A percentile compares a stretch with the other conserved stretches of the same genome.
phyloP scores from a whole-genome alignment of 1,140 invertebrate species.

The Conus ventricosus region DNA sequence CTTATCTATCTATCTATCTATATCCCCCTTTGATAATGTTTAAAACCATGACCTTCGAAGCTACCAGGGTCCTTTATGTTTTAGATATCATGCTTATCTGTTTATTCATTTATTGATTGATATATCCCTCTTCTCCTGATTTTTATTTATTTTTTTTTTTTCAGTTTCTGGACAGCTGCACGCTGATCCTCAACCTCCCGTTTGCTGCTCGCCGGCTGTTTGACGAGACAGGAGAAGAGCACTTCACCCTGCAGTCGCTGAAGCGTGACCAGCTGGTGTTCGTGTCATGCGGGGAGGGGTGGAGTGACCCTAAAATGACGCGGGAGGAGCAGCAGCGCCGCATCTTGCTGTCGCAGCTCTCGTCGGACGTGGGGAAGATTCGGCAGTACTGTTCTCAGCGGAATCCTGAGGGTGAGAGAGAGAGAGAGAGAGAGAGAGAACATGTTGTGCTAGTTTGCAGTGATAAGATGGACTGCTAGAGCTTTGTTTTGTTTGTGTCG shows the following conservation, averaged over 20 bases:
- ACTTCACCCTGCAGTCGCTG: slow-evolving; percentile 66
- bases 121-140: background rate
- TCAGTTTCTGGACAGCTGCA: slow-evolving; percentile 73
- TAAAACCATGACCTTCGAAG: too few relatives aligned
- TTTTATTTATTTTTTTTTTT: slow-evolving; percentile 23
- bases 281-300: slow-evolving; percentile 72
- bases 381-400: slow-evolving; percentile 67
- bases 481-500: too few relatives aligned
- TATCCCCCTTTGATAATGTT: too few relatives aligned
- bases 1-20: too few relatives aligned
- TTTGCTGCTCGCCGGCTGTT: slow-evolving; percentile 73
- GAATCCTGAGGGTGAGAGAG: slow-evolving; percentile 66
- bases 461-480: too few relatives aligned
- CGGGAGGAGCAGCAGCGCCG: slow-evolving; percentile 70
- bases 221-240: slow-evolving; percentile 71
- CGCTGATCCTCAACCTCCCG: slow-evolving; percentile 68
- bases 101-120: too few relatives aligned
- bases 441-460: background rate
- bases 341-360: slow-evolving; percentile 67
- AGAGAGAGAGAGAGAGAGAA: background rate
- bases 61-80: too few relatives aligned
- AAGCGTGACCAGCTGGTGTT: slow-evolving; percentile 70
- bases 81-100: too few relatives aligned
- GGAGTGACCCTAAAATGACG: slow-evolving; percentile 70
- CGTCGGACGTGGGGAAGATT: slow-evolving; percentile 71